These are phyloP conservation scores for Trachops cirrhosus DNA, from an alignment of 2,797 vertebrate genomes.

Conservation along the genomic window DNA sequence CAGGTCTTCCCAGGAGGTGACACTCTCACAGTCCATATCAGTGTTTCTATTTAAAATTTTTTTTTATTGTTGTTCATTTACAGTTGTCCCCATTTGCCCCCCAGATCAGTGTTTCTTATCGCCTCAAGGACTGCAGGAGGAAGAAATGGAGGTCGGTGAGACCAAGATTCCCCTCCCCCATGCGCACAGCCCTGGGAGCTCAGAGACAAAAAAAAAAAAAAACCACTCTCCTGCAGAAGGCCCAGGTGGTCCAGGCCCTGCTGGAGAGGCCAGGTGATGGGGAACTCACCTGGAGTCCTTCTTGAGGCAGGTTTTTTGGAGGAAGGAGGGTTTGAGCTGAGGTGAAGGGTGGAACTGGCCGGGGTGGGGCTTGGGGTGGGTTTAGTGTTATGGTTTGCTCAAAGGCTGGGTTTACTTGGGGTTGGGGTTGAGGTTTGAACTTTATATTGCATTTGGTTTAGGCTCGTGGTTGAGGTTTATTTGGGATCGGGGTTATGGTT, in stretches of 20 bases:
- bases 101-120: accelerated
- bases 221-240: neutral
- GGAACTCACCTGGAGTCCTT: neutral
- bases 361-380: neutral
- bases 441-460: neutral
- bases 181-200: neutral
- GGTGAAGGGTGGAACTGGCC: neutral
- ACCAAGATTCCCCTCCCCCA: no score
- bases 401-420: neutral
- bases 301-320: neutral
- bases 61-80: no score
- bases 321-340: neutral
- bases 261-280: neutral
- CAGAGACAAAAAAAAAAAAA: neutral
- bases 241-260: neutral
- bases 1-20: constrained; percentile 41
- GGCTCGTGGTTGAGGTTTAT: neutral
- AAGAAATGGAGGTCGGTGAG: neutral
- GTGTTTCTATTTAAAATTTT: accelerated
- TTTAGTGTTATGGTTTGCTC: neutral
- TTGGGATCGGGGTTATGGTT: neutral
- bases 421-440: neutral
- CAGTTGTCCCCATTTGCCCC: no score
- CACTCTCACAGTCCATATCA: neutral
- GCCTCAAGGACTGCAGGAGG: neutral